These are phyloP conservation scores for Misgurnus mizolepis DNA, from an alignment of 2,113 vertebrate genomes.

Conservation along the genomic window DNA sequence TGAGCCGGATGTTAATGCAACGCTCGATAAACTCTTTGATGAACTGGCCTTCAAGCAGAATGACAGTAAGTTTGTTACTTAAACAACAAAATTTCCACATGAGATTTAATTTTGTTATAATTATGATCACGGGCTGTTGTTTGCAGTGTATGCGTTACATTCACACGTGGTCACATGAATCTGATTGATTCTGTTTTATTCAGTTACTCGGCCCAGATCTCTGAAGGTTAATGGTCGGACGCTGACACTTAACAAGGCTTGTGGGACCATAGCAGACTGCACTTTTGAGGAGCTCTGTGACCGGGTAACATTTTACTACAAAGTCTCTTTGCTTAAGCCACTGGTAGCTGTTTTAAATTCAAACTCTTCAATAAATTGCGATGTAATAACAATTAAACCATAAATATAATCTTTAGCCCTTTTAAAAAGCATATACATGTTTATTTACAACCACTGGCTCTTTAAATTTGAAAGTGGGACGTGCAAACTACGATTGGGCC, in stretches of 20 bases:
- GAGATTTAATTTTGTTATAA: conserved; percentile 54
- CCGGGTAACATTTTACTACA: conserved; percentile 76
- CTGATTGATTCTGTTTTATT: conserved; percentile 61
- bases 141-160: too few relatives aligned
- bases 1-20: conserved; percentile 88
- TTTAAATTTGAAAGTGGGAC: too few relatives aligned
- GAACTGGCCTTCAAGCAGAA: conserved; percentile 98
- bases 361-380: too few relatives aligned
- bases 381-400: too few relatives aligned
- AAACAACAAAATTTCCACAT: conserved; percentile 23
- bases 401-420: too few relatives aligned
- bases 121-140: not conserved
- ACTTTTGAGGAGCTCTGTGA: conserved; percentile 98
- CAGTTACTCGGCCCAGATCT: conserved; percentile 95
- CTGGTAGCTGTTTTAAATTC: too few relatives aligned
- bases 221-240: conserved; percentile 93
- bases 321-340: too few relatives aligned
- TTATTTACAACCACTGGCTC: too few relatives aligned
- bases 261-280: conserved; percentile 93
- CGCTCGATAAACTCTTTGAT: conserved; percentile 96
- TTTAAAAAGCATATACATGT: too few relatives aligned
- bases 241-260: conserved; percentile 90
- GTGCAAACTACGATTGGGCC: too few relatives aligned
- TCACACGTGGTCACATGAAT: not conserved
- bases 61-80: conserved; percentile 85